Base-by-base conservation (phyloP, 1,140 invertebrate genomes). In the Mamestra configurata region DNA sequence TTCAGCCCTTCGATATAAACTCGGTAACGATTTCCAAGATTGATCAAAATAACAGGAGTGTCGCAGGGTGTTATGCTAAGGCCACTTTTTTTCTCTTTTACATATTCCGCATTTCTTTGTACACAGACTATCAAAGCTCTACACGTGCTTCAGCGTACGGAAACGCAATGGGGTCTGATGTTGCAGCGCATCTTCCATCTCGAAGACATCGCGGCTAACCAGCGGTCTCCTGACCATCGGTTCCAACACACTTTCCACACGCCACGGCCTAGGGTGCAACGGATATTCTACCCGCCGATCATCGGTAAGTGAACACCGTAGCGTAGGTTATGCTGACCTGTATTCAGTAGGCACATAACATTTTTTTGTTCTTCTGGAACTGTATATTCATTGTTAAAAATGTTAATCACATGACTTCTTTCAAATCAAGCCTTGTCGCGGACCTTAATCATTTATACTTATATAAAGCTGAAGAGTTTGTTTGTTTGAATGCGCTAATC, bases 91-190 rank as follows among this genome's bases (percentile, higher is more conserved):
- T 57, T 37, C 20, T 20, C n/a, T 10, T 40, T 8, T 49, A 20
- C 18, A 22, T 22, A 15, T n/a, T n/a, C 11, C 11, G 18, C 0
- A 4, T 64, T 3, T 24, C 11, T 24, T 3, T 27, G 13, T n/a
- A 15, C 15, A 13, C 87, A 97, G 97, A 97, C 98, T 2, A 98
- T 98, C 55, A 98, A 98, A 96, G 97, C 98, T 0, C 92, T 99
- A 4, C 98, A 99, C 95, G 98, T 97, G 18, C 95, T 98, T 22
- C 97, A 98, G 93, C 96, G 98, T 80, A 99, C 98, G 18, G 98
- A 99, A 93, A 98, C 98, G 0, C 98, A 99, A 88, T 99, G 99
- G 98, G 96, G 96, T 73, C 96, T 98, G 68, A 96, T 99, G 85
- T 96, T 99, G 43, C 96, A 98, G 76, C 96, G 97, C 80, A 97